Conservation (phyloP, 2,113 vertebrate species). For the Saimiri boliviensis region DNA sequence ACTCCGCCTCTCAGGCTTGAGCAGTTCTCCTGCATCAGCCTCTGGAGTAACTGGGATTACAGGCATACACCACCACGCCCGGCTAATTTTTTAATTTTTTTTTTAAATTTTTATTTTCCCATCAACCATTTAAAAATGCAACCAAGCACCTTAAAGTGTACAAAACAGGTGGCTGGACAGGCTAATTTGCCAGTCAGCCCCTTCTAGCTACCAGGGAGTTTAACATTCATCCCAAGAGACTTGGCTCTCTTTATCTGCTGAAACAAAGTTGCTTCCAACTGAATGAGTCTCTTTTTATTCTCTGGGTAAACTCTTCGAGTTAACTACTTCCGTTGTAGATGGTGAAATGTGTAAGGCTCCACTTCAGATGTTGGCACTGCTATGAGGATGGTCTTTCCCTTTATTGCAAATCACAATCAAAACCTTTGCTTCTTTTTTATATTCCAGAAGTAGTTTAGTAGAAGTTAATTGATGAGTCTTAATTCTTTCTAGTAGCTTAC, state of each 20-base stretch:
- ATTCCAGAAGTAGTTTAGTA: too few species aligned
- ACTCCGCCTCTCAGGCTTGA: background rate
- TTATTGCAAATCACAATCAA: too few species aligned
- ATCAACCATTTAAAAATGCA: background rate
- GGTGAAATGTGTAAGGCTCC: too few species aligned
- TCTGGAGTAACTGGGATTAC: background rate
- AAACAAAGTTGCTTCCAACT: constrained; percentile 55
- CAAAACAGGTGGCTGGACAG: background rate
- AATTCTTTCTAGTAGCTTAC: too few species aligned
- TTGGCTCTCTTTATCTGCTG: constrained; percentile 22
- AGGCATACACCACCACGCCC: background rate
- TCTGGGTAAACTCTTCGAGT: background rate
- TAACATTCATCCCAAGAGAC: constrained; percentile 2
- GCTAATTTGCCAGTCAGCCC: background rate
- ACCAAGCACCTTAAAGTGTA: background rate
- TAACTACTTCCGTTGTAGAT: too few species aligned
- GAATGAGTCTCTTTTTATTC: constrained; percentile 43
- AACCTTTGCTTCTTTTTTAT: too few species aligned
- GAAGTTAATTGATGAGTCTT: too few species aligned
- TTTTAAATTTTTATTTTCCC: too few species aligned
- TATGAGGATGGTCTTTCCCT: too few species aligned
- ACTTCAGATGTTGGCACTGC: too few species aligned
- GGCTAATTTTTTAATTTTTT: background rate
- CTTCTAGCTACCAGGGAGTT: background rate
- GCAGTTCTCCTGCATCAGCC: background rate